Evolutionary conservation across 2,888 invertebrate genomes (phyloP), one percentile per base, ranked within the genome.

Genomic region (Diloba caeruleocephala): DNA sequence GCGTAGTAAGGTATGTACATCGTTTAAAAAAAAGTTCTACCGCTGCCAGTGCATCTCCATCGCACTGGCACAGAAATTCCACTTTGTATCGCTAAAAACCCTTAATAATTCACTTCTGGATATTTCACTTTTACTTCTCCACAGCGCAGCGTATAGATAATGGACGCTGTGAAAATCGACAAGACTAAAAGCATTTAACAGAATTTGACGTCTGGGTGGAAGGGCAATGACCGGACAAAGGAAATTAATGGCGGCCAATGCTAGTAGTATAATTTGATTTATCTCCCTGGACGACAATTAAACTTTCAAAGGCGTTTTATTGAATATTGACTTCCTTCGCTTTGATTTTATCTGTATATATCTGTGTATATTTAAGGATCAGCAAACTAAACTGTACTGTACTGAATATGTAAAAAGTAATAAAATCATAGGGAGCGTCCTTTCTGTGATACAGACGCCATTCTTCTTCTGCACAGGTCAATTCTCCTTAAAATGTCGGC

Each of bases 181-280:
- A 32, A 28, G 19, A 34, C 36, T 62, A 60, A 66, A 59, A 59
- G 28, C 31, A 31, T 59, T 51, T 59, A 19, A 13, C 5, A n/a
- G 12, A 43, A 39, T 44, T 50, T 43, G 29, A 23, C 23, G 39
- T 37, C 45, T 38, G 10, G 10, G 15, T 2, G 31, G 13, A 6
- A 1, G n/a, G 19, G 12, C 12, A 31, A 13, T 26, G 32, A 42
- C 17, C 36, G 45, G 31, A 15, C 32, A 13, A 23, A 15, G 13
- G 17, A 19, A 8, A 34, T n/a, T 41, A 45, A 57, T 54, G 28
- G 37, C n/a, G n/a, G n/a, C n/a, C n/a, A n/a, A n/a, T n/a, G n/a
- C 33, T 36, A 38, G 19, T 2, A 3, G 34, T 59, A 54, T 66
- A 71, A 71, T 59, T 66, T 56, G 59, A 73, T 77, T 77, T 58